A percentile compares a stretch with the other conserved stretches of the same genome.
These are phyloP conservation scores for Corythoichthys intestinalis DNA, from an alignment of 2,113 vertebrate species.

Conservation along the genomic window DNA sequence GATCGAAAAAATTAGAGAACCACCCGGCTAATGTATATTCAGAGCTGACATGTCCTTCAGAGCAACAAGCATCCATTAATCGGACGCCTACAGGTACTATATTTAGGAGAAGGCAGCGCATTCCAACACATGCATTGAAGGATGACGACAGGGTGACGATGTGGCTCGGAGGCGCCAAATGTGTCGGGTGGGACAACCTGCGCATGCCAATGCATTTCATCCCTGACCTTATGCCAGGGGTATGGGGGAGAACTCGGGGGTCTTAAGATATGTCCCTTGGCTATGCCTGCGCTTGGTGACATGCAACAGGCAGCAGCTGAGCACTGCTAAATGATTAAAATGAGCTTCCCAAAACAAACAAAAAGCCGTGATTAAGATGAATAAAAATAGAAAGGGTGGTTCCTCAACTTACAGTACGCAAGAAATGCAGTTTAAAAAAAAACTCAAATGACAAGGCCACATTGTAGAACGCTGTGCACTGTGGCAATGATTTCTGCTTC, in stretches of 20 bases:
- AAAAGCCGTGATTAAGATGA: slow-evolving; percentile 8
- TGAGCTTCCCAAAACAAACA: slow-evolving; percentile 10
- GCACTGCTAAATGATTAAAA: slow-evolving; percentile 23
- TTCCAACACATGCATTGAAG: slow-evolving; percentile 66
- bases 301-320: slow-evolving; percentile 16
- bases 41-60: slow-evolving; percentile 49
- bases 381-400: slow-evolving; percentile 29
- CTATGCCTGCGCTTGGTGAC: slow-evolving; percentile 15
- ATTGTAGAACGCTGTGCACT: slow-evolving; percentile 12
- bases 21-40: not conserved
- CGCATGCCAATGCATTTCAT: slow-evolving; percentile 46
- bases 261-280: not conserved
- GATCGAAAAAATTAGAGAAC: not conserved
- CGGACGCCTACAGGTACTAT: slow-evolving; percentile 56
- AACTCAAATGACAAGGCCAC: not conserved
- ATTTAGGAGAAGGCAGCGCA: slow-evolving; percentile 62
- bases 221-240: slow-evolving; percentile 48
- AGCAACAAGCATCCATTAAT: slow-evolving; percentile 50
- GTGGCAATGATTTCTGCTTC: slow-evolving; percentile 46
- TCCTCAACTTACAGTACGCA: not conserved
- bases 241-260: not conserved
- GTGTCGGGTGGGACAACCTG: slow-evolving; percentile 53
- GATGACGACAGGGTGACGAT: slow-evolving; percentile 69
- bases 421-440: not conserved
- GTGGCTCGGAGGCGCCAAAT: slow-evolving; percentile 64